These are phyloP conservation scores for Mesochorus sp. DNA, from an alignment of 2,888 invertebrate species.

Conservation along the genomic window DNA sequence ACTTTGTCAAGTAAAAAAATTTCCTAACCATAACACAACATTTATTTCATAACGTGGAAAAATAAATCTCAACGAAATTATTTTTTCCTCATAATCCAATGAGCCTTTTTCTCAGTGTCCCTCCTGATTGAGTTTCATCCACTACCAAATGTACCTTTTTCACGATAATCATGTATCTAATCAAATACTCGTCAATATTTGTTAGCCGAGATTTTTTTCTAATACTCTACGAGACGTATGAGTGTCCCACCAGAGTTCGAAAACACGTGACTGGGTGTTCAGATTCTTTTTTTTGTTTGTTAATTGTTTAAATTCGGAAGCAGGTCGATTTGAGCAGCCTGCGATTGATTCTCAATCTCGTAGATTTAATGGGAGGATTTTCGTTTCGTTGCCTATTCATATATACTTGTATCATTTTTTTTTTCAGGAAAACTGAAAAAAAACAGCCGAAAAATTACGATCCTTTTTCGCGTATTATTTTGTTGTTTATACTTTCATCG, in stretches of 20 bases:
- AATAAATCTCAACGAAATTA: background rate
- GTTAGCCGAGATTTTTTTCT: conserved; percentile 11
- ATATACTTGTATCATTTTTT: conserved; percentile 3
- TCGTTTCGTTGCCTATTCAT: conserved; percentile 54
- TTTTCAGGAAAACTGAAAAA: conserved; percentile 23
- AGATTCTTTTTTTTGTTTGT: conserved; percentile 9
- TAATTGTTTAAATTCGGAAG: conserved; percentile 7
- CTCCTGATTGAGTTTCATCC: conserved; percentile 1
- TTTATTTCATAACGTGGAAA: background rate
- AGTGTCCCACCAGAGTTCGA: conserved; percentile 24
- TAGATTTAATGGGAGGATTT: conserved; percentile 6
- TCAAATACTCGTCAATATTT: conserved; percentile 21
- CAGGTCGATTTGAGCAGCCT: conserved; percentile 8
- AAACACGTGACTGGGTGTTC: conserved; percentile 14
- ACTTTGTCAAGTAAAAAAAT: background rate
- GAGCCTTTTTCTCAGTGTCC: conserved; percentile 9
- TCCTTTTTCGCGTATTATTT: conserved; percentile 24
- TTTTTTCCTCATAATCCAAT: background rate
- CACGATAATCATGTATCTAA: conserved; percentile 33
- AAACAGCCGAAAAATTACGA: background rate
- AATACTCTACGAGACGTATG: conserved; percentile 6
- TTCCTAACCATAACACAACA: background rate
- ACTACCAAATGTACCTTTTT: conserved; percentile 25
- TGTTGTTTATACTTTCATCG: conserved; percentile 46
- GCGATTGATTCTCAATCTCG: background rate